Evolutionary conservation across 2,113 vertebrate species (phyloP).

Genomic region (Origma solitaria): DNA sequence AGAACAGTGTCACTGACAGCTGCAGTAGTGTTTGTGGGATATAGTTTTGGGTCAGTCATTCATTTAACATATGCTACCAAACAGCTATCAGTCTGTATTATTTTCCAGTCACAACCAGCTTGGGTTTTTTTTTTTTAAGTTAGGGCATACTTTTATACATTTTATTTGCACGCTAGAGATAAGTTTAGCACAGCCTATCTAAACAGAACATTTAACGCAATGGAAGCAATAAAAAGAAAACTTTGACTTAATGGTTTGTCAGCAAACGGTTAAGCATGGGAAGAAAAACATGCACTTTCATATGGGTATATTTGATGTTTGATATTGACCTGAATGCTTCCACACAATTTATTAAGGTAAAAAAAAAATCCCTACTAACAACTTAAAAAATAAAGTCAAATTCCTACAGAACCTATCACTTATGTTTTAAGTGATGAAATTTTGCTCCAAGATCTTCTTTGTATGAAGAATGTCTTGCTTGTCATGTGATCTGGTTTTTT

Average conservation of each 20-base stretch:
- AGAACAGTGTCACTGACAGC: background rate
- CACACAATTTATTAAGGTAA: background rate
- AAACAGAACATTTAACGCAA: background rate
- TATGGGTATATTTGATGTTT: background rate
- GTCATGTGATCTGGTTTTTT: background rate
- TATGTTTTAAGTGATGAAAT: background rate
- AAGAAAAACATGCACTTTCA: background rate
- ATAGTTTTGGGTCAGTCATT: background rate
- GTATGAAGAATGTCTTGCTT: background rate
- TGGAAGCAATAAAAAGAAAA: background rate
- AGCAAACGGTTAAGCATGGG: background rate
- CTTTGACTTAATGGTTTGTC: background rate
- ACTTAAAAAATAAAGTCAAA: background rate
- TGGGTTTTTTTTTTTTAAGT: background rate
- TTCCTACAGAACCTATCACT: background rate
- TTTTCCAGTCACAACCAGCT: background rate
- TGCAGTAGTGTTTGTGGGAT: background rate
- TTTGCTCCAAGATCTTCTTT: background rate
- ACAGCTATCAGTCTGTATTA: background rate
- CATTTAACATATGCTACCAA: background rate
- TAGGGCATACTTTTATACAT: background rate
- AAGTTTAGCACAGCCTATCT: background rate
- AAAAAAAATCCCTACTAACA: accelerated
- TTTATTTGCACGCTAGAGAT: background rate
- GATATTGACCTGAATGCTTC: background rate